These are phyloP conservation scores for Gymnothorax reevesii DNA, from an alignment of 2,797 vertebrate species.

Conservation along the genomic window DNA sequence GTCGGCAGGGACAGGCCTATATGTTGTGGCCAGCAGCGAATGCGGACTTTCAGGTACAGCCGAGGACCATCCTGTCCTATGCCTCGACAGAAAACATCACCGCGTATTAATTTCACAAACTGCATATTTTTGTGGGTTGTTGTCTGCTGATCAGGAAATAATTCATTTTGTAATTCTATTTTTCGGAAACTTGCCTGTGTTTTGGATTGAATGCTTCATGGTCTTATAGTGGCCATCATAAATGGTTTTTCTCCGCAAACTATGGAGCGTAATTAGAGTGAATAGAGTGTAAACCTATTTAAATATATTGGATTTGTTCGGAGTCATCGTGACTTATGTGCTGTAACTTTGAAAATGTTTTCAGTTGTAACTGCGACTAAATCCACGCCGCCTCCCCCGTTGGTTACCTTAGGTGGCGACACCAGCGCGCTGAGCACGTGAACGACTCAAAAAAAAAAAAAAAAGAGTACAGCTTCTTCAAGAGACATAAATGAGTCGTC, in stretches of 20 bases:
- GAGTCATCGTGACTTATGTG: neutral
- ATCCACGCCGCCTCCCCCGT: neutral
- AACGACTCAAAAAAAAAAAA: neutral
- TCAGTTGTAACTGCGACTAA: neutral
- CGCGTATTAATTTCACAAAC: neutral
- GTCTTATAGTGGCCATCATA: neutral
- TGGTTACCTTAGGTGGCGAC: conserved; percentile 1
- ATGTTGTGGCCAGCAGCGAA: neutral
- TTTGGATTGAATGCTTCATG: neutral
- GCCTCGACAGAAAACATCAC: neutral
- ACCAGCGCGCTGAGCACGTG: neutral
- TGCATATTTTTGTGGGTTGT: neutral
- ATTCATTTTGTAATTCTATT: neutral
- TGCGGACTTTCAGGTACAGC: neutral
- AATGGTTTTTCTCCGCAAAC: neutral
- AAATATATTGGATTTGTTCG: neutral
- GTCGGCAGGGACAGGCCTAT: too few species aligned
- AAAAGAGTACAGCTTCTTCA: neutral
- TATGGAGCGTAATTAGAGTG: neutral
- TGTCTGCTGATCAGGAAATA: neutral
- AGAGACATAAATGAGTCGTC: neutral
- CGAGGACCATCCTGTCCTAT: neutral
- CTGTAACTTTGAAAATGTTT: neutral
- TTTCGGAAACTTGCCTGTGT: neutral
- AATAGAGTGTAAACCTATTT: neutral